These are phyloP conservation scores for Emydocephalus ijimae DNA, from an alignment of 2,113 vertebrate species.

Conservation along the genomic window DNA sequence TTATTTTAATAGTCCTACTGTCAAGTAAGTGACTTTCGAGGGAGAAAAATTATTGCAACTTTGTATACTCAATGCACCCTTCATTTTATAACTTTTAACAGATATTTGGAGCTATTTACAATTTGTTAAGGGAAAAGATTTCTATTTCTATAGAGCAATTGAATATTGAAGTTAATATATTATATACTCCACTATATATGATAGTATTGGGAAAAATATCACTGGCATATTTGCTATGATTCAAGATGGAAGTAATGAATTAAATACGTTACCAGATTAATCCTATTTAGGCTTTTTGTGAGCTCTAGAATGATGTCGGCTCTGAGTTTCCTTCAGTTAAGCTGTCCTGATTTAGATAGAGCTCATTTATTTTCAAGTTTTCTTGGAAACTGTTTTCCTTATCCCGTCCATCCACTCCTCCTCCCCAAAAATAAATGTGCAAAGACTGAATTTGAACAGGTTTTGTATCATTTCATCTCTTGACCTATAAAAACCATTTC, in stretches of 20 bases:
- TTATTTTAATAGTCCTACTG: not conserved
- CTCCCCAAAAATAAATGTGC: not conserved
- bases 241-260: not conserved
- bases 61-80: not conserved
- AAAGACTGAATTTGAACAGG: not conserved
- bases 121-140: not conserved
- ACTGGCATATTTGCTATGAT: not conserved
- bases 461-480: not conserved
- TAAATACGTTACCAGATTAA: not conserved
- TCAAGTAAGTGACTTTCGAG: not conserved
- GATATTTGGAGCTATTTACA: not conserved
- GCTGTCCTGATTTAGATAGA: not conserved
- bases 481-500: not conserved
- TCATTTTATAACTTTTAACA: not conserved
- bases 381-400: not conserved
- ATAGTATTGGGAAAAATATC: not conserved
- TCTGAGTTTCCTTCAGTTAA: not conserved
- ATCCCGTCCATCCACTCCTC: not conserved
- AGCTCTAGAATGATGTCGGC: not conserved
- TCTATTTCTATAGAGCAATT: not conserved
- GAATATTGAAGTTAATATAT: not conserved
- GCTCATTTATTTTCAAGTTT: not conserved
- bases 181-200: not conserved
- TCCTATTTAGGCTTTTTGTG: not conserved
- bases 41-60: not conserved